Evolutionary conservation across 2,113 vertebrate species (phyloP).

Genomic region (Solea solea): DNA sequence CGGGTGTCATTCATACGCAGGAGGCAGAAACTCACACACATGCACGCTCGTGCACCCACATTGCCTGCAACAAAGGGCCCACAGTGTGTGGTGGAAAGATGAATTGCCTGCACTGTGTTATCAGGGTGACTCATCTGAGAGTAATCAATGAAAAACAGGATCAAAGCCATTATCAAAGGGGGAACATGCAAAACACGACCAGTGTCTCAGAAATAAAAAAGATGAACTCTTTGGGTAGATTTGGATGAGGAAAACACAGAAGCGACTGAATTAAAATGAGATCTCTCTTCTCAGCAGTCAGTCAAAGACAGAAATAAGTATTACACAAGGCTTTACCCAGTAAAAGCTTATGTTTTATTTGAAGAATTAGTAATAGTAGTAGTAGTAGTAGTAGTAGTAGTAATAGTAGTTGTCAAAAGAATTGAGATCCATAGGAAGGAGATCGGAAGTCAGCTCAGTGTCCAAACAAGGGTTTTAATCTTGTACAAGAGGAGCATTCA

Average conservation of each 20-base stretch:
- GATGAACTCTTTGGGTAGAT: slow-evolving; percentile 67
- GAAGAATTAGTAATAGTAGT: too few species aligned
- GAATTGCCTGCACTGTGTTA: slow-evolving; percentile 78
- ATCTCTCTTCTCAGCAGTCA: slow-evolving; percentile 60
- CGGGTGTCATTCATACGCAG: slow-evolving; percentile 45
- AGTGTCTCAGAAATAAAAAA: slow-evolving; percentile 75
- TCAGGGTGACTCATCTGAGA: slow-evolving; percentile 80
- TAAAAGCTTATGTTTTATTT: not conserved
- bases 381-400: too few species aligned
- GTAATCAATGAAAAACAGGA: slow-evolving; percentile 82
- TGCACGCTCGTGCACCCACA: slow-evolving; percentile 48
- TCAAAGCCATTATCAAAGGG: slow-evolving; percentile 78
- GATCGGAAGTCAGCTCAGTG: too few species aligned
- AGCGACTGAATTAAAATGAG: slow-evolving; percentile 66
- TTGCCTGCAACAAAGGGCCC: slow-evolving; percentile 81
- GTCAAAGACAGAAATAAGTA: slow-evolving; percentile 57
- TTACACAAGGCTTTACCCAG: not conserved
- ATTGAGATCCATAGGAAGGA: too few species aligned
- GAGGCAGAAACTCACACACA: slow-evolving; percentile 37
- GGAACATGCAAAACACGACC: slow-evolving; percentile 78
- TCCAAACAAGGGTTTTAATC: too few species aligned
- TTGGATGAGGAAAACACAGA: slow-evolving; percentile 48
- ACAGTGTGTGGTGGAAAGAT: slow-evolving; percentile 77
- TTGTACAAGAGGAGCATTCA: too few species aligned
- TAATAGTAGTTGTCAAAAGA: too few species aligned